Evolutionary conservation across 2,113 vertebrate species (phyloP).

Genomic region (Lepus timidus): DNA sequence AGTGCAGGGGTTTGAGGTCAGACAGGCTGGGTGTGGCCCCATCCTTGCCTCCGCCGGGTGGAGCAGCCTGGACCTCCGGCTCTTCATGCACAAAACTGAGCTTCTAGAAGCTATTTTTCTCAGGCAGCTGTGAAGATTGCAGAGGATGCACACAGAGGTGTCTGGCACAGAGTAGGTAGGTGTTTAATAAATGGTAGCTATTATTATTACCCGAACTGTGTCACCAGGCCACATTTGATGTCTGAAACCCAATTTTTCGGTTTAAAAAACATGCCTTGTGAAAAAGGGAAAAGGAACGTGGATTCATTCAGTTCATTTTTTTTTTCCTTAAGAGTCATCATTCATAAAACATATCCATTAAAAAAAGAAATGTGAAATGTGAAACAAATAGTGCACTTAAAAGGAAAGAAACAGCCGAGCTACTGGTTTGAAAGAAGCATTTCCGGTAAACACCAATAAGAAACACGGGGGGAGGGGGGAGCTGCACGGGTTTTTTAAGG

Average conservation of each 20-base stretch:
- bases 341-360: conserved; percentile 68
- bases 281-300: conserved; percentile 64
- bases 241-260: conserved; percentile 76
- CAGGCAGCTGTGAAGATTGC: conserved; percentile 52
- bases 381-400: conserved; percentile 63
- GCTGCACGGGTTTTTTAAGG: background rate
- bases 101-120: conserved; percentile 55
- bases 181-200: conserved; percentile 79
- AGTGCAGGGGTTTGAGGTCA: background rate
- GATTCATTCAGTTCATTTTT: conserved; percentile 73
- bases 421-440: conserved; percentile 59
- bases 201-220: conserved; percentile 72
- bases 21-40: background rate
- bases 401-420: conserved; percentile 35
- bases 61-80: background rate
- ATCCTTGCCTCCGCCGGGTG: background rate
- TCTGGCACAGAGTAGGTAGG: conserved; percentile 74
- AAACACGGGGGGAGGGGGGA: background rate
- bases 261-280: conserved; percentile 73
- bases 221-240: conserved; percentile 77
- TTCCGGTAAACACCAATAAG: conserved; percentile 57
- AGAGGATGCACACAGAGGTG: conserved; percentile 68
- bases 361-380: conserved; percentile 46
- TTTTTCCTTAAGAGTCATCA: conserved; percentile 61
- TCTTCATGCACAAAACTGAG: conserved; percentile 19